Percentiles rank a stretch among this genome's conserved stretches.
Evolutionary conservation across 2,797 vertebrate genomes (phyloP).

Genomic region (Argyrosomus regius): DNA sequence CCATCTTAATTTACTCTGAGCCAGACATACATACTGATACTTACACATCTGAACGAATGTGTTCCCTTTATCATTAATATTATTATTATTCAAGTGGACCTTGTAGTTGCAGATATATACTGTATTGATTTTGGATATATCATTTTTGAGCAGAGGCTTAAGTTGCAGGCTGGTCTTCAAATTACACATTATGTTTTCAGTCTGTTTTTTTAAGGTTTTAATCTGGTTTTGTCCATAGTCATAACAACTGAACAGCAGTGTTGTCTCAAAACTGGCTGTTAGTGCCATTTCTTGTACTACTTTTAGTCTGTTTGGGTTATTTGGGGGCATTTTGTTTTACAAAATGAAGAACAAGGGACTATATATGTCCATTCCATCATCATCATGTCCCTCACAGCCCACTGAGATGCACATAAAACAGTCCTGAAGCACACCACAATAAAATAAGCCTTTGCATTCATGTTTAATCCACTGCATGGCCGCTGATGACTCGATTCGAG

Average conservation of each 20-base stretch:
- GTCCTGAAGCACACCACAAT: not conserved
- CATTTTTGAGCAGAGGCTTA: not conserved
- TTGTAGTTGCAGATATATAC: too few relatives aligned
- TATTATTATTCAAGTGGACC: too few relatives aligned
- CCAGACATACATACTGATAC: too few relatives aligned
- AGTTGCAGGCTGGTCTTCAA: not conserved
- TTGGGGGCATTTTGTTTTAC: not conserved
- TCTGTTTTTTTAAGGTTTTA: not conserved
- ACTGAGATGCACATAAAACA: conserved; percentile 10
- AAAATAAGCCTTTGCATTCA: not conserved
- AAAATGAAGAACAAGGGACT: too few relatives aligned
- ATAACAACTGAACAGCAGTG: not conserved
- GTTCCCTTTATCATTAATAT: too few relatives aligned
- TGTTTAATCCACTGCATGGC: not conserved
- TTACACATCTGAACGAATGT: too few relatives aligned
- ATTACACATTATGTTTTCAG: not conserved
- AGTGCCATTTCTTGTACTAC: accelerated
- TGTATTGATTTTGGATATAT: too few relatives aligned
- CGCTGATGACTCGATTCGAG: not conserved
- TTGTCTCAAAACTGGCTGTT: not conserved
- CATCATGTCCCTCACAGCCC: conserved; percentile 1
- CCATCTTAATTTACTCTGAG: too few relatives aligned
- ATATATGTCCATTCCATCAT: too few relatives aligned
- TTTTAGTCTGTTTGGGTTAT: not conserved
- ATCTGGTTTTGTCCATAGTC: not conserved